These are phyloP conservation scores for Lasioglossum oenotherae DNA, from an alignment of 2,888 invertebrate genomes.

Conservation along the genomic window DNA sequence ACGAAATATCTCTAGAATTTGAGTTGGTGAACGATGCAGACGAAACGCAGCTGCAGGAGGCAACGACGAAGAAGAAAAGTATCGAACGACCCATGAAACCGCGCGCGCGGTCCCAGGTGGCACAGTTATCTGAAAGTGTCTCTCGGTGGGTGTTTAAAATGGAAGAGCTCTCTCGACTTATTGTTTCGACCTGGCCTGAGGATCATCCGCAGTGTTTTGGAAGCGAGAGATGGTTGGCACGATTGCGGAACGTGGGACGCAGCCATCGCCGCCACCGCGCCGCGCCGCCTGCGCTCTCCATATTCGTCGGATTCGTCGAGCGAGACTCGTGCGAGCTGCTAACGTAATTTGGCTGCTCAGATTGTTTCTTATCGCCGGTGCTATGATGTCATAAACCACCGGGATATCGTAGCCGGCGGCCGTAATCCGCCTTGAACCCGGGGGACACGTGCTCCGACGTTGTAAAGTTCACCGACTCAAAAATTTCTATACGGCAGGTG, in stretches of 20 bases:
- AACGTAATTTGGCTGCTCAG: slow-evolving; percentile 13
- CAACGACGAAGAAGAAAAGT: not conserved
- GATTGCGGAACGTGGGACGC: slow-evolving; percentile 6
- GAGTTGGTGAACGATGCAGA: not conserved
- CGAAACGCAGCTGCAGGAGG: not conserved
- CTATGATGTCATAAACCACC: slow-evolving; percentile 16
- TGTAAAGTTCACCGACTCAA: not conserved
- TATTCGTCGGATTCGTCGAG: not conserved
- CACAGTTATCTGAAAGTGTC: not conserved
- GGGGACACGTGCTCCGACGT: not conserved
- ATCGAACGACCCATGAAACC: not conserved
- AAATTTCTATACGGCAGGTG: slow-evolving; percentile 2
- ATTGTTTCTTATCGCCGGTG: slow-evolving; percentile 13
- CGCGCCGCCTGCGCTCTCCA: not conserved
- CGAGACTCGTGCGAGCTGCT: not conserved
- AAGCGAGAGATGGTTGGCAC: not conserved
- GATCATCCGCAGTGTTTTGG: not conserved
- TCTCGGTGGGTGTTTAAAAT: not conserved
- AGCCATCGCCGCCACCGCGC: not conserved
- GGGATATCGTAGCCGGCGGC: slow-evolving; percentile 3
- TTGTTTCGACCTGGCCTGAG: not conserved
- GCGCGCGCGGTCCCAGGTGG: not conserved
- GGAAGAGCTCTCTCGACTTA: not conserved
- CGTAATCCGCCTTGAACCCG: slow-evolving; percentile 12
- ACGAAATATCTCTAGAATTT: not conserved